Base-by-base conservation (phyloP, 2,113 vertebrate species). In the Neofelis nebulosa region DNA sequence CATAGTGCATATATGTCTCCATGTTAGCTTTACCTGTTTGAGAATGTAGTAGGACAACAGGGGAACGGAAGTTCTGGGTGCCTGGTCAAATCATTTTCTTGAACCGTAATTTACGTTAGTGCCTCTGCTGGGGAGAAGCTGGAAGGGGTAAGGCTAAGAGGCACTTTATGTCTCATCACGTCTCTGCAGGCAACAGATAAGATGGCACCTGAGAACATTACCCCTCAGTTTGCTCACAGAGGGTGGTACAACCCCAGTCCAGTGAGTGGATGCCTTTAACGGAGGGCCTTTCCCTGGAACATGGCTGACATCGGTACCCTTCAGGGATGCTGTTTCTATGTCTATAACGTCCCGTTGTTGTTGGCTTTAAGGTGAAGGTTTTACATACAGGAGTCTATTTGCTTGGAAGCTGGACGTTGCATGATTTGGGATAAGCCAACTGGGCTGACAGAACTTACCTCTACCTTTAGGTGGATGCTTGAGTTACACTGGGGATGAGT, bases 131-230 rank as follows among this genome's bases (percentile, higher is more conserved):
- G 31, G 79, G 41, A 73, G 82, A 92, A 50, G 33, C 29, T 27
- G 25, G 86, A 74, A 21, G 31, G 15, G 33, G 16, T 31, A 18
- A 8, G 4, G 23, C 27, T 25, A 23, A 57, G 80, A 52, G 45
- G 69, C 33, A 86, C 74, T 65, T 63, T 7, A 19, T 14, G 31
- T 45, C 21, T 76, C 16, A 29, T 25, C 38, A 9, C 5, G 38
- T 13, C 52, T 33, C 25, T 55, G 18, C 15, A 23, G 25, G 15
- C 19, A 27, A 78, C 27, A 45, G 36, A 48, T 25, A 55, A 38
- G 18, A n/a, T 7, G 18, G 36, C 38, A 2, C 48, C 41, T 0
- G 8, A 61, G 21, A 1, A 7, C 5, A 11, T 7, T 25, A 9
- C 11, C 16, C 9, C 13, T 6, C 5, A 29, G n/a, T 10, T 50